A percentile compares a stretch with the other conserved stretches of the same genome.
These are phyloP conservation scores for Andrena bicolor DNA, from an alignment of 2,888 invertebrate species.

Conservation along the genomic window DNA sequence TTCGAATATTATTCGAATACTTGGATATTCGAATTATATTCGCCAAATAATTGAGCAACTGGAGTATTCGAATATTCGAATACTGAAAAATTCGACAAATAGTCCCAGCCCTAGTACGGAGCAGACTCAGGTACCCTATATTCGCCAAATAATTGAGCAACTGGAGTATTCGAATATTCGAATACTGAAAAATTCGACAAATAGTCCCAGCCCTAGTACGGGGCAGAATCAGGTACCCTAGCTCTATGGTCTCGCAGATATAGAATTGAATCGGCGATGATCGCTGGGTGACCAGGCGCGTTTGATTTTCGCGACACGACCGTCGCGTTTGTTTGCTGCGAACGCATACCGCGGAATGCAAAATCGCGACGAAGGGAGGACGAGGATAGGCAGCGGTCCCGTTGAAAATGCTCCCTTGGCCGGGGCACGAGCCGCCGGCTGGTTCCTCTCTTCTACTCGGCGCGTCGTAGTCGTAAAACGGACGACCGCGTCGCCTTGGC, in stretches of 20 bases:
- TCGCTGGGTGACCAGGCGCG: constrained; percentile 44
- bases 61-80: too few species aligned
- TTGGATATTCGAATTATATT: too few species aligned
- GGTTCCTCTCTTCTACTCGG: constrained; percentile 35
- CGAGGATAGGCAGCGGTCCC: constrained; percentile 17
- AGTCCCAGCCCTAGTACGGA: too few species aligned
- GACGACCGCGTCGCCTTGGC: constrained; percentile 74
- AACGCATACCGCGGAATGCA: constrained; percentile 40
- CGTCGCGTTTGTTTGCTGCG: constrained; percentile 20
- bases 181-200: too few species aligned
- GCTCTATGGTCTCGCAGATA: constrained; percentile 9
- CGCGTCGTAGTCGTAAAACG: constrained; percentile 45
- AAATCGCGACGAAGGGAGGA: constrained; percentile 19
- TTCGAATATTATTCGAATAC: too few species aligned
- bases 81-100: too few species aligned
- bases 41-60: too few species aligned
- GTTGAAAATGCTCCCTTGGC: constrained; percentile 51
- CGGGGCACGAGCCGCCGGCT: constrained; percentile 40
- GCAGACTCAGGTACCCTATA: too few species aligned
- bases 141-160: too few species aligned
- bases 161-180: too few species aligned
- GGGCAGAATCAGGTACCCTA: not conserved
- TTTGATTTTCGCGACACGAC: constrained; percentile 69
- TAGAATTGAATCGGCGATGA: constrained; percentile 15
- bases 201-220: too few species aligned